A percentile compares a stretch with the other conserved stretches of the same genome.
These are phyloP conservation scores for Zaprionus ornatus DNA, from an alignment of 1,140 invertebrate species.

Conservation along the genomic window DNA sequence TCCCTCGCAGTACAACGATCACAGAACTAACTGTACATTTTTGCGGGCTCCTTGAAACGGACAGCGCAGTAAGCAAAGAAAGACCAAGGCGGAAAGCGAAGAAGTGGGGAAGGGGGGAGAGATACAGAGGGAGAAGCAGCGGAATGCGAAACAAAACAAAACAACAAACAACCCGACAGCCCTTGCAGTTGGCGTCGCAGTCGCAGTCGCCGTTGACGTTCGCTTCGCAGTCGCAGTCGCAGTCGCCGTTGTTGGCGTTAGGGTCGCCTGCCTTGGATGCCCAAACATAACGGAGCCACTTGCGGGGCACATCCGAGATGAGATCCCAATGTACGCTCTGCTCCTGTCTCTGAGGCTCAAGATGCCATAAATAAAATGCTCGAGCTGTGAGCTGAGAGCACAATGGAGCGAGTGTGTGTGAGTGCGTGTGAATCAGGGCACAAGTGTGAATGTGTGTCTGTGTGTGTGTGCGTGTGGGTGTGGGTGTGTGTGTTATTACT, in stretches of 20 bases:
- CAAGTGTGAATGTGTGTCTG: conserved; percentile 9
- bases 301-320: conserved; percentile 18
- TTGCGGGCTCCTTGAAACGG: conserved; percentile 21
- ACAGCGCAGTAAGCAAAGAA: conserved; percentile 11
- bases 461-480: conserved; percentile 18
- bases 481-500: conserved; percentile 30
- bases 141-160: neutral
- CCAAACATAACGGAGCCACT: conserved; percentile 31
- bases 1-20: neutral
- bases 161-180: neutral
- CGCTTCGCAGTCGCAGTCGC: neutral
- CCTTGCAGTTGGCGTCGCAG: neutral
- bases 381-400: conserved; percentile 23
- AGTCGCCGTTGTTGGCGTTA: neutral
- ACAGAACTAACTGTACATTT: conserved; percentile 40
- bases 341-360: conserved; percentile 26
- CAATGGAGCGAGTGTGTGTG: neutral
- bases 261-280: conserved; percentile 16
- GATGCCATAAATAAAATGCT: conserved; percentile 64
- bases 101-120: neutral
- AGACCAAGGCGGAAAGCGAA: neutral
- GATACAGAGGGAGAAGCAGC: neutral
- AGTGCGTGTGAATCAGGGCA: conserved; percentile 11
- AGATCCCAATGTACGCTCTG: conserved; percentile 45
- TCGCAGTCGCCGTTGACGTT: neutral